Evolutionary conservation across 2,113 vertebrate species (phyloP), one percentile per base, ranked within the genome.

Genomic region (Catagonus wagneri): DNA sequence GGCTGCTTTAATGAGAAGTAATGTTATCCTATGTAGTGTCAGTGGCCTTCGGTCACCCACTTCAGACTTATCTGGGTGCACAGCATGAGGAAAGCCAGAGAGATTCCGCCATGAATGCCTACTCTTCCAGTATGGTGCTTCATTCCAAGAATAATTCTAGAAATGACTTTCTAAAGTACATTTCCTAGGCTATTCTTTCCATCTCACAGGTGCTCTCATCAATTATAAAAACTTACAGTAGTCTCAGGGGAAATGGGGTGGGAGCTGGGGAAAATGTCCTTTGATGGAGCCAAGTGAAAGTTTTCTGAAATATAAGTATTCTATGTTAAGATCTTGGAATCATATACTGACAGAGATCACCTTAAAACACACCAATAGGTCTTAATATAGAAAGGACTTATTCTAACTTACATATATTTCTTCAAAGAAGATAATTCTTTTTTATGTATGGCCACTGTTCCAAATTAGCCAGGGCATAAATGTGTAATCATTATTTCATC

Each of bases 391-490:
- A 25, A 76, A 78, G 32, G 17, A 71, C 75, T 89, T 89, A 86
- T 63, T 94, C 80, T 94, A 58, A 65, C 22, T 79, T 61, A 85
- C 23, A 68, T 1, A 6, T 39, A 79, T 52, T 93, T 93, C 54
- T 87, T 89, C 44, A 65, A 86, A 78, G 75, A 44, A 93, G n/a
- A 4, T 6, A 65, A 44, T 81, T 60, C 39, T 85, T 90, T 90
- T 69, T 94, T 29, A n/a, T n/a, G 54, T 29, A 86, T 78, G 66
- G 23, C 61, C 34, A 52, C 69, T 81, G 34, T 95, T 92, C 61
- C 65, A 68, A 69, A 69, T 63, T 27, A 92, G 66, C 20, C 58
- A 71, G 44, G 34, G 81, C n/a, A 44, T 20, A 44, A 86, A n/a
- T 75, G 32, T 75, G 20, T 80, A 54, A 29, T 83, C 65, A 74